phyloP scores from a whole-genome alignment of 2,888 invertebrate species.

The Agrotis exclamationis region DNA sequence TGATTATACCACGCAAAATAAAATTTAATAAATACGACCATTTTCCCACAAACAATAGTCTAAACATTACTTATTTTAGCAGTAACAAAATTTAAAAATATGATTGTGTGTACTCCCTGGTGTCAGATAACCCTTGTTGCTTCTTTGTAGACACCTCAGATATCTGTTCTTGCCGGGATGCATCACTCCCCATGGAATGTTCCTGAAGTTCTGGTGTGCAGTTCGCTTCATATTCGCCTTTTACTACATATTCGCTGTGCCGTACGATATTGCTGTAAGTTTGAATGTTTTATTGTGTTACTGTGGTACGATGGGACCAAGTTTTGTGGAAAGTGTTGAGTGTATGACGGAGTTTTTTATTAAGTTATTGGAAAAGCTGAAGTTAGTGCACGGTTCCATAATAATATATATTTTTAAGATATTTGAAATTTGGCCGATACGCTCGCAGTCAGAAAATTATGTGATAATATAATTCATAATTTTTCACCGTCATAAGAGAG shows the following conservation, averaged over 20 bases:
- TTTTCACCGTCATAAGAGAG: too few relatives aligned
- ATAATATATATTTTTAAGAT: too few relatives aligned
- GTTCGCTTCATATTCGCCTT: constrained; percentile 79
- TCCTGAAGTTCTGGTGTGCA: constrained; percentile 85
- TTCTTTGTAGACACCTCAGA: constrained; percentile 74
- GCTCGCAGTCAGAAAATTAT: background rate
- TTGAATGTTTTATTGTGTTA: constrained; percentile 48
- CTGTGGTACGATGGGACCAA: constrained; percentile 2
- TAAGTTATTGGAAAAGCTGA: background rate
- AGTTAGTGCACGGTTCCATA: too few relatives aligned
- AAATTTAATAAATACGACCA: background rate
- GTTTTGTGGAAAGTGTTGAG: constrained; percentile 13
- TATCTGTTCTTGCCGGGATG: constrained; percentile 84
- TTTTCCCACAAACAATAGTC: background rate
- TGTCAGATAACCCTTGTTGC: constrained; percentile 34
- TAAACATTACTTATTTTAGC: constrained; percentile 22
- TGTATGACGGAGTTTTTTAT: constrained; percentile 9
- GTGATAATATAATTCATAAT: background rate
- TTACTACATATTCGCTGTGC: constrained; percentile 80
- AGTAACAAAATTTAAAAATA: constrained; percentile 33
- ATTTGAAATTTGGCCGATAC: too few relatives aligned
- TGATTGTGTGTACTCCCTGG: constrained; percentile 26
- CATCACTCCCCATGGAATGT: constrained; percentile 87
- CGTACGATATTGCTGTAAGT: constrained; percentile 86
- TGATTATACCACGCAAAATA: background rate